Evolutionary conservation across 2,888 invertebrate genomes (phyloP).

Genomic region (Phaedon cochleariae): DNA sequence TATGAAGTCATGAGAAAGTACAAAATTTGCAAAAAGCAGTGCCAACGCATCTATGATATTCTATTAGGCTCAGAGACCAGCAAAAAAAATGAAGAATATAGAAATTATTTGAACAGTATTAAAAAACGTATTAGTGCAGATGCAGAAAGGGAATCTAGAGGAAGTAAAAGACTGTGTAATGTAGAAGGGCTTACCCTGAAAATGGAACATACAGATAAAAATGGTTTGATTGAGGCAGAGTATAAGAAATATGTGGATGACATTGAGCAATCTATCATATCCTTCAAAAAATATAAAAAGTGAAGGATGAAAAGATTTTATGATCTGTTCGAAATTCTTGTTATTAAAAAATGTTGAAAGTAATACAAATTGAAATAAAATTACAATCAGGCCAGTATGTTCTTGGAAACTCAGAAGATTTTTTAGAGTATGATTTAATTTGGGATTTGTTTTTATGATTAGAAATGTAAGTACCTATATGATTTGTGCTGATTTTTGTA

Average conservation of each 20-base stretch:
- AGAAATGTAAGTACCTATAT: background rate
- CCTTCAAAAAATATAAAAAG: slow-evolving; percentile 21
- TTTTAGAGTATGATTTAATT: background rate
- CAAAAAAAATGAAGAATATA: slow-evolving; percentile 35
- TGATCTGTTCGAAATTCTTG: background rate
- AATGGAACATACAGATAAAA: slow-evolving; percentile 29
- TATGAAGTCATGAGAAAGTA: slow-evolving; percentile 39
- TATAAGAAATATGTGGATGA: slow-evolving; percentile 43
- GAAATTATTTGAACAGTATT: slow-evolving; percentile 39
- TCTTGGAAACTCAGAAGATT: no score
- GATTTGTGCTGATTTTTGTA: background rate
- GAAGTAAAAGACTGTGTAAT: slow-evolving; percentile 42
- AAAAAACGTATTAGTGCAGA: slow-evolving; percentile 41
- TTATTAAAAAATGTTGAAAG: background rate
- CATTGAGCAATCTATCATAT: slow-evolving; percentile 39
- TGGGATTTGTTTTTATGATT: background rate
- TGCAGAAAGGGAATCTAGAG: slow-evolving; percentile 30
- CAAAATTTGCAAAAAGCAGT: slow-evolving; percentile 50
- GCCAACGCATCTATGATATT: slow-evolving; percentile 49
- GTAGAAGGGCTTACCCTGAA: slow-evolving; percentile 26
- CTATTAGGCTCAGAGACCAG: slow-evolving; percentile 43
- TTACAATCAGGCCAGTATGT: no score
- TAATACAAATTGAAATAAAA: no score
- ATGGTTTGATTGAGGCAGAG: slow-evolving; percentile 34
- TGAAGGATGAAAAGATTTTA: background rate